phyloP scores from a whole-genome alignment of 23 tunicate genomes.

The Phallusia fumigata region DNA sequence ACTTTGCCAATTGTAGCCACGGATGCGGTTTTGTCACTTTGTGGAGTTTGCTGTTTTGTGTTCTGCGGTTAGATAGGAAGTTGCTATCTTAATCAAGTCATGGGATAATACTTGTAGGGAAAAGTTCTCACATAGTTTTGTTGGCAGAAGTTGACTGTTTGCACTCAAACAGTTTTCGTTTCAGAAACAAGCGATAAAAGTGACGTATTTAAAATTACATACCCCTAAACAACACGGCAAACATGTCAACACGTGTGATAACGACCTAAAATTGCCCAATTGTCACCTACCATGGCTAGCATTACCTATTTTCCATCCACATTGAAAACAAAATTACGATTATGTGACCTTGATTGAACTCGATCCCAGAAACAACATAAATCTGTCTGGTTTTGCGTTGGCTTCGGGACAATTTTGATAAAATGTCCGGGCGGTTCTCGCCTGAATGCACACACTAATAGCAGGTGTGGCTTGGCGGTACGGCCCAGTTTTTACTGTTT shows the following conservation, averaged over 20 bases:
- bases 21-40: not conserved
- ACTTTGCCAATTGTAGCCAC: not conserved
- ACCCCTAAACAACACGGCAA: not conserved
- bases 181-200: no score
- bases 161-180: no score
- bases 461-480: not conserved
- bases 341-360: not conserved
- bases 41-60: no score
- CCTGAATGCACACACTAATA: slow-evolving; percentile 1
- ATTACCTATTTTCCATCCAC: not conserved
- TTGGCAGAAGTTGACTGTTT: no score
- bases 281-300: not conserved
- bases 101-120: no score
- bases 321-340: not conserved
- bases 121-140: no score
- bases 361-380: not conserved
- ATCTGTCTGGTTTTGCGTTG: not conserved
- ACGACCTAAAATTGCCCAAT: not conserved
- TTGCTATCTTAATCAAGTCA: no score
- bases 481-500: not conserved
- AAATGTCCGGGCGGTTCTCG: not conserved
- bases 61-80: no score
- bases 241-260: not conserved
- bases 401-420: not conserved
- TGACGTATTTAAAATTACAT: not conserved